These are phyloP conservation scores for Perdita meconis DNA, from an alignment of 2,888 invertebrate genomes.

Conservation along the genomic window DNA sequence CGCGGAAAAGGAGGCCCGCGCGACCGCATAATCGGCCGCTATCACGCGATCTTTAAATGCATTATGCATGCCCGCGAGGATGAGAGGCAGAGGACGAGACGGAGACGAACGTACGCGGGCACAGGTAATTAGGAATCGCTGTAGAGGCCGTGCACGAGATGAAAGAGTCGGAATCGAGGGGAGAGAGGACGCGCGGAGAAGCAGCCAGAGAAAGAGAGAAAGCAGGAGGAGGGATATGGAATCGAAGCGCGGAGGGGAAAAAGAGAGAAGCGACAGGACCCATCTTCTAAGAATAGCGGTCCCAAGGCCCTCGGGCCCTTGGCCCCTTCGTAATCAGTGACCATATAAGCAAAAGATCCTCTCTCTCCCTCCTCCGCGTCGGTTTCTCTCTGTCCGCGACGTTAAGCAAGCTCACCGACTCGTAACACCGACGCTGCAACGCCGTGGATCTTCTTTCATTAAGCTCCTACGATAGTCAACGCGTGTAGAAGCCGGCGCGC, in stretches of 20 bases:
- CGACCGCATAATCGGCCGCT: conserved; percentile 75
- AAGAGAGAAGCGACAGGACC: conserved; percentile 54
- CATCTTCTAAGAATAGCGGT: conserved; percentile 79
- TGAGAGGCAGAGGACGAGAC: conserved; percentile 32
- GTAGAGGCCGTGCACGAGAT: conserved; percentile 45
- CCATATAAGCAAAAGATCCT: conserved; percentile 69
- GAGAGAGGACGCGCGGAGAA: conserved; percentile 17
- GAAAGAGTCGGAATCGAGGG: conserved; percentile 28
- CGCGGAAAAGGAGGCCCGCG: conserved; percentile 60
- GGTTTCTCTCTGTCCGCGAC: conserved; percentile 48
- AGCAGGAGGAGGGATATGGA: conserved; percentile 53
- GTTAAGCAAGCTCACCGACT: conserved; percentile 58
- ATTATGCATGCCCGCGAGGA: conserved; percentile 73
- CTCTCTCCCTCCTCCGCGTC: conserved; percentile 43
- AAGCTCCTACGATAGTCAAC: conserved; percentile 34
- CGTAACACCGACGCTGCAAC: conserved; percentile 52
- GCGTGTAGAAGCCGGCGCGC: not conserved
- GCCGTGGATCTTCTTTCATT: conserved; percentile 38
- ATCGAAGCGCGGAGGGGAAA: conserved; percentile 39
- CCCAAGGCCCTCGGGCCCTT: conserved; percentile 75
- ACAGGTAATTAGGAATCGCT: conserved; percentile 67
- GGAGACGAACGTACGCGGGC: conserved; percentile 43
- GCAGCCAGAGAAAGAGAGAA: conserved; percentile 45
- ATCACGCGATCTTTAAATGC: conserved; percentile 80
- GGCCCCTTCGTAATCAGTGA: conserved; percentile 71